Evolutionary conservation across 2,888 invertebrate species (phyloP).

Genomic region (Unio delphinus): DNA sequence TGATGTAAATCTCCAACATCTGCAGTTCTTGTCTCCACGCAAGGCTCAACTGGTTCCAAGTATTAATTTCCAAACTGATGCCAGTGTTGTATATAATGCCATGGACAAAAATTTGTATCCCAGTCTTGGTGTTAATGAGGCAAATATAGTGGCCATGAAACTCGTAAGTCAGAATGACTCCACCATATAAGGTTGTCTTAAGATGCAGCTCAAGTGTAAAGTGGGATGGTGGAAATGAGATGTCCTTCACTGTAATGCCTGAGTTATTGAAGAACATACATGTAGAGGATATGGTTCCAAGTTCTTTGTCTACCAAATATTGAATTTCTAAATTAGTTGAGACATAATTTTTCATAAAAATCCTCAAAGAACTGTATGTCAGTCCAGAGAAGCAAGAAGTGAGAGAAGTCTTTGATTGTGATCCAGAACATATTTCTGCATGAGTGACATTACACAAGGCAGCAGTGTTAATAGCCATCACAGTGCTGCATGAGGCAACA

Average conservation of each 20-base stretch:
- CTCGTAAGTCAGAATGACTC: constrained; percentile 40
- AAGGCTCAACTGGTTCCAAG: constrained; percentile 51
- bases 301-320: constrained; percentile 8
- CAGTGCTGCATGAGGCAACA: no score
- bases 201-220: constrained; percentile 54
- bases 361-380: no score
- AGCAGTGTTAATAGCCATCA: no score
- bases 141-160: constrained; percentile 21
- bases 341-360: no score
- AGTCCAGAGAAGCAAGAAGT: no score
- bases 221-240: constrained; percentile 29
- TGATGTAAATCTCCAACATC: constrained; percentile 43
- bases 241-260: constrained; percentile 27
- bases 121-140: constrained; percentile 26
- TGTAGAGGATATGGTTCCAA: constrained; percentile 28
- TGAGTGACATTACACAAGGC: no score
- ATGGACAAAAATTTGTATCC: constrained; percentile 23
- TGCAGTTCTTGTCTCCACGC: constrained; percentile 33
- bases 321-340: no score
- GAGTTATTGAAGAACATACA: constrained; percentile 34
- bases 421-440: no score
- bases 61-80: constrained; percentile 26
- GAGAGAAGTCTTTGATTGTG: no score
- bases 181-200: constrained; percentile 34
- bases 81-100: constrained; percentile 19